Evolutionary conservation across 35 echinoderm and acorn worm genomes (phyloP), one percentile per base, ranked within the genome.

Genomic region (Holothuria glaberrima): DNA sequence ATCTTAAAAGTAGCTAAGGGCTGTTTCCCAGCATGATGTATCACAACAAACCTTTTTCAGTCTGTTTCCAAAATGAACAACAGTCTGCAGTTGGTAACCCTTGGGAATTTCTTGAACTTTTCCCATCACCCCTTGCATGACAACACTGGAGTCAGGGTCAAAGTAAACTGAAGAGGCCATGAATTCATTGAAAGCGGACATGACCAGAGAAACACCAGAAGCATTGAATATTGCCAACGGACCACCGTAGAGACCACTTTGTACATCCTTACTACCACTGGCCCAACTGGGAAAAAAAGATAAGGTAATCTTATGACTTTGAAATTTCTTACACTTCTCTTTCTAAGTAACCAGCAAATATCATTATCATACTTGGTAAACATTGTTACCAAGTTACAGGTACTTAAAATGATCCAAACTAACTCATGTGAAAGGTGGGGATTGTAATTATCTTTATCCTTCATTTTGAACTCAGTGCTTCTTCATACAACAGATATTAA

Each of bases 111-210:
- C 68, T 24, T 76, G 58, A 5, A 76, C 88, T 62, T 90, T 90
- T 31, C 88, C 72, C 88, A 90, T 90, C 31, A 90, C 72, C 19
- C 88, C 88, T 26, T 78, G 72, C 36, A 59, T 77, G 21, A 90
- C 27, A 9, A 31, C 45, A 64, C 29, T 54, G 22, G 28, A 30
- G 30, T 46, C 28, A 32, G 4, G 50, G 56, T 78, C 54, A 27
- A 58, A 76, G 57, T 90, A 62, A 36, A 90, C 38, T 19, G 88
- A 90, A 19, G 69, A 74, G 12, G 88, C 88, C 88, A 90, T 90
- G 88, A 90, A 90, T 61, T 90, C 88, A 63, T 76, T 90, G 52
- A 90, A 79, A 17, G 57, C 72, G 5, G 88, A 90, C 56, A 90
- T 78, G 32, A 90, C 88, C 5, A 90, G 30, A 21, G 88, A 80